phyloP scores from a whole-genome alignment of 2,888 invertebrate species.

The Hydropsyche betteni region DNA sequence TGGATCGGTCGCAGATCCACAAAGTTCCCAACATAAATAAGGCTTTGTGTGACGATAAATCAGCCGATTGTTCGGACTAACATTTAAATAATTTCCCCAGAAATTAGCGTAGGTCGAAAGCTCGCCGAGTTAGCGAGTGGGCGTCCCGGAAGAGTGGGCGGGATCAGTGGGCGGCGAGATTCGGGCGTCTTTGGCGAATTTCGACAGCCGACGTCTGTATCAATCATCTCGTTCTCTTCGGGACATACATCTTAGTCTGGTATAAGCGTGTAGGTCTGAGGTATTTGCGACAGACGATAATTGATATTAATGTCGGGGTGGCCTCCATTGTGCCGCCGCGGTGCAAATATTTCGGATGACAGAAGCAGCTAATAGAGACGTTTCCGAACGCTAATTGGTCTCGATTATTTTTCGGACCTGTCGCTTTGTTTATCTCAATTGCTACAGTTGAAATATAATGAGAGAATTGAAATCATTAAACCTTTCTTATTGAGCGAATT shows the following conservation, averaged over 20 bases:
- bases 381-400: too few species aligned
- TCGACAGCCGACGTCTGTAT: conserved; percentile 18
- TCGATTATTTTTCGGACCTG: too few species aligned
- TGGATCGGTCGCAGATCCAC: too few species aligned
- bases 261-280: too few species aligned
- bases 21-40: conserved; percentile 1
- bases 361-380: neutral
- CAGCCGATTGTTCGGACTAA: conserved; percentile 1
- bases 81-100: neutral
- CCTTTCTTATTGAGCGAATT: too few species aligned
- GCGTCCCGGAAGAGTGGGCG: conserved; percentile 8
- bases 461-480: too few species aligned
- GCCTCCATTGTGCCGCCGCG: neutral
- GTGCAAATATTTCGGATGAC: conserved; percentile 1
- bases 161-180: neutral
- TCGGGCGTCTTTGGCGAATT: neutral
- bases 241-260: too few species aligned
- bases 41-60: conserved; percentile 15
- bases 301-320: conserved; percentile 25
- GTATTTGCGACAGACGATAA: conserved; percentile 8
- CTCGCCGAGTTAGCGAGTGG: neutral
- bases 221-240: neutral
- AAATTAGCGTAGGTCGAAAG: neutral
- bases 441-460: too few species aligned
- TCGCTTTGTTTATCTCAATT: too few species aligned